Base-by-base conservation (phyloP, 2,888 invertebrate species). In the Mythimna vitellina region DNA sequence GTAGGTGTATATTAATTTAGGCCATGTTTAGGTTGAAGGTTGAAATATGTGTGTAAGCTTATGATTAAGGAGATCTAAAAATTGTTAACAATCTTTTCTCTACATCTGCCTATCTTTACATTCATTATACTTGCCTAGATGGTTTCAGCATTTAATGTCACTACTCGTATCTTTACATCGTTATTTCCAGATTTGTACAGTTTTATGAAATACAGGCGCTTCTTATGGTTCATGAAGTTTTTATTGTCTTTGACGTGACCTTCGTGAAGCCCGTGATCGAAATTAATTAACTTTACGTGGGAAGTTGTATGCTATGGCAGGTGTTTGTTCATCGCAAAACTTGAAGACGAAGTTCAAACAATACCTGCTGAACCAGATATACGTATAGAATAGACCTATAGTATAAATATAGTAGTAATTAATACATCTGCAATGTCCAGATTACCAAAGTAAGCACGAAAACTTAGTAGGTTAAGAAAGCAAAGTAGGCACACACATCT, bases 261-360 rank as follows among this genome's bases (percentile, higher is more conserved):
- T 65, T 73, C 63, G 54, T 64, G 62, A 65, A 70, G 56, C 63
- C 54, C 29, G 69, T 78, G 54, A 61, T 65, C 25, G 69, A 68
- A 77, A 84, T 51, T 74, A 80, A 85, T 86, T 86, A 84, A 82
- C 75, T 84, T 83, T 87, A 82, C 80, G 73, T 80, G 70, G 60
- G 78, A 80, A 80, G 53, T 80, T 76, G 35, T 73, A 57, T 53
- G 14, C 17, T 60, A 35, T 17, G 54, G 29, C 80, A 57, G 46
- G 46, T 65, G 53, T 35, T 64, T 66, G 46, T 67, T 49, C n/a
- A 46, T 49, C 22, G 20, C 49, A 1, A 8, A 66, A 20, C 12
- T 54, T 75, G 20, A 64, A 42, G 20, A 71, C 12, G 32, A 32
- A 38, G 17, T 69, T 54, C 38, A 42, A 70, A 74, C 22, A 74